Evolutionary conservation across 2,888 invertebrate species (phyloP).

Genomic region (Orthosia gracilis): DNA sequence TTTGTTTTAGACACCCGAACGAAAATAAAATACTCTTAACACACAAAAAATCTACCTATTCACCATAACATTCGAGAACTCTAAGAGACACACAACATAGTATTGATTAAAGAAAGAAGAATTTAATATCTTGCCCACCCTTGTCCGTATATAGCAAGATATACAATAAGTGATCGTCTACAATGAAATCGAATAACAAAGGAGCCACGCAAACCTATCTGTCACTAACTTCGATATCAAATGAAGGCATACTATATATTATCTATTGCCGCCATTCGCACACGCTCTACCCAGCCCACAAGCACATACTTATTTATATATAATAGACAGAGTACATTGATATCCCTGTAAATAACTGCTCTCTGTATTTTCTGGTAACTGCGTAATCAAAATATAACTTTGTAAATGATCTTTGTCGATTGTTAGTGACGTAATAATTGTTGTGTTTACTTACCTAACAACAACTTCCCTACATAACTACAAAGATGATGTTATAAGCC

Average conservation of each 20-base stretch:
- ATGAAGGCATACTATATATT: slow-evolving; percentile 52
- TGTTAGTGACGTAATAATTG: slow-evolving; percentile 26
- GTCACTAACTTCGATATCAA: slow-evolving; percentile 55
- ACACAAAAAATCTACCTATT: background rate
- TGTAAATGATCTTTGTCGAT: slow-evolving; percentile 51
- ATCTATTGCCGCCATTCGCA: slow-evolving; percentile 49
- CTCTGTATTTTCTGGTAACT: slow-evolving; percentile 36
- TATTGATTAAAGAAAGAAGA: background rate
- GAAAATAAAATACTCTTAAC: background rate
- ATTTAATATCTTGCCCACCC: slow-evolving; percentile 43
- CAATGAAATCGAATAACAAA: slow-evolving; percentile 53
- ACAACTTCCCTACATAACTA: slow-evolving; percentile 10
- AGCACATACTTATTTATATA: slow-evolving; percentile 7
- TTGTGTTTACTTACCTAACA: slow-evolving; percentile 28
- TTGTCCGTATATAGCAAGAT: slow-evolving; percentile 10
- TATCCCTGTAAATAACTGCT: slow-evolving; percentile 6
- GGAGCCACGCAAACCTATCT: slow-evolving; percentile 48
- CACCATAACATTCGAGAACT: background rate
- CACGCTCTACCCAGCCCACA: slow-evolving; percentile 23
- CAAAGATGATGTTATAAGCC: slow-evolving; percentile 32
- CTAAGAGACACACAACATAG: background rate
- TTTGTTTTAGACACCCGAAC: background rate
- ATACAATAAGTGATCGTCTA: slow-evolving; percentile 15
- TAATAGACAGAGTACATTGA: slow-evolving; percentile 17
- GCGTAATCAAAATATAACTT: slow-evolving; percentile 54